These are phyloP conservation scores for Acipenser transmontanus DNA, from an alignment of 2,797 vertebrate genomes.

Conservation along the genomic window DNA sequence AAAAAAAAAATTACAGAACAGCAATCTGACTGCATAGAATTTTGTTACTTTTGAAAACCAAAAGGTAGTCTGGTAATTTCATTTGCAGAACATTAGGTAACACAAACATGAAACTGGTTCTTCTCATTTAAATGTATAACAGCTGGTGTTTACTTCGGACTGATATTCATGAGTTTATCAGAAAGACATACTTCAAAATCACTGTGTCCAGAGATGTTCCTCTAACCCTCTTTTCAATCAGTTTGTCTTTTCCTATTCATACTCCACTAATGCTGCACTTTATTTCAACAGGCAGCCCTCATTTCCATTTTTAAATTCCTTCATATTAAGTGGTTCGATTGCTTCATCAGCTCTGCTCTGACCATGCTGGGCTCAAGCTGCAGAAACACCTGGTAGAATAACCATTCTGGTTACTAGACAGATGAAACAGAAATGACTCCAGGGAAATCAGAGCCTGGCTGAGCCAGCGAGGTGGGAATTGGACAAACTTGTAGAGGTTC, in stretches of 20 bases:
- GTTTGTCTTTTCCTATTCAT: conserved; percentile 18
- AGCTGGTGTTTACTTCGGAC: conserved; percentile 5
- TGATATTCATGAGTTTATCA: conserved; percentile 11
- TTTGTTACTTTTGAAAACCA: too few species aligned
- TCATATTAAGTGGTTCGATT: conserved; percentile 21
- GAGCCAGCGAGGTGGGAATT: conserved; percentile 18
- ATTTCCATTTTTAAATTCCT: conserved; percentile 21
- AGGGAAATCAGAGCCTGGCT: conserved; percentile 26
- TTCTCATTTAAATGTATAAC: conserved; percentile 7
- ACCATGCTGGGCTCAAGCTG: conserved; percentile 4
- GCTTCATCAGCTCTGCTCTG: conserved; percentile 17
- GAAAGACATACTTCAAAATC: conserved; percentile 3
- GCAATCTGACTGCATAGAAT: too few species aligned
- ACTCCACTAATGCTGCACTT: conserved; percentile 23
- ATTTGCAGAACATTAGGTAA: too few species aligned
- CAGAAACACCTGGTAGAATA: conserved; percentile 13
- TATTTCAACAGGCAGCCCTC: conserved; percentile 21
- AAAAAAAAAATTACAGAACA: too few species aligned
- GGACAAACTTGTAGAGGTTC: conserved; percentile 19
- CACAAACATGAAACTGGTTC: too few species aligned
- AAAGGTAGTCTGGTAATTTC: too few species aligned
- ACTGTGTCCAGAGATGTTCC: background rate
- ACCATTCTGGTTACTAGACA: conserved; percentile 15
- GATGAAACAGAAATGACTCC: conserved; percentile 9
- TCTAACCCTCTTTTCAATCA: conserved; percentile 15